Percentiles rank a stretch among this genome's conserved stretches.
Evolutionary conservation across 1,140 invertebrate species (phyloP).

Genomic region (Zaprionus africanus): DNA sequence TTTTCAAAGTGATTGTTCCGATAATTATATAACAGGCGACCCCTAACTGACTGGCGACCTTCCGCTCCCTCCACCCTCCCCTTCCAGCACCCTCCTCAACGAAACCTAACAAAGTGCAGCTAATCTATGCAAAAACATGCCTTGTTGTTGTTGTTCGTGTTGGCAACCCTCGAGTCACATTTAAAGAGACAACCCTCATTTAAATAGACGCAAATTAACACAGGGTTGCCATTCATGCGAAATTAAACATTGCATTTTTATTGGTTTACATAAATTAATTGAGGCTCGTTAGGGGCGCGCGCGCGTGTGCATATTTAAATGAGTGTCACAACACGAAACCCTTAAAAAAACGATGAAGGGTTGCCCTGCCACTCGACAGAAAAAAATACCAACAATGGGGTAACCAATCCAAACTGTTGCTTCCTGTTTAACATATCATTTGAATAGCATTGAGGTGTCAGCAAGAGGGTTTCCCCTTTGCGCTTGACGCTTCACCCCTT

Average conservation of each 20-base stretch:
- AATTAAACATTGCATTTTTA: constrained; percentile 79
- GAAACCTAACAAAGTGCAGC: constrained; percentile 65
- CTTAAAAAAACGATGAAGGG: constrained; percentile 53
- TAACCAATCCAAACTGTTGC: constrained; percentile 68
- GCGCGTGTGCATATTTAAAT: constrained; percentile 66
- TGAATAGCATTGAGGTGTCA: constrained; percentile 77
- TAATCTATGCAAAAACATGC: constrained; percentile 83
- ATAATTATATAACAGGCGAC: constrained; percentile 59
- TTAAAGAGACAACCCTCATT: constrained; percentile 48
- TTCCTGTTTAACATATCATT: constrained; percentile 78
- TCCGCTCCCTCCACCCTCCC: background rate
- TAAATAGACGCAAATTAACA: constrained; percentile 55
- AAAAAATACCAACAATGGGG: constrained; percentile 15
- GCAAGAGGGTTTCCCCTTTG: constrained; percentile 39
- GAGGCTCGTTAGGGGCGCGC: constrained; percentile 53
- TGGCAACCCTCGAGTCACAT: constrained; percentile 32
- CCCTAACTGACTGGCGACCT: constrained; percentile 32
- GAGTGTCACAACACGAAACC: constrained; percentile 63
- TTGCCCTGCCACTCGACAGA: constrained; percentile 47
- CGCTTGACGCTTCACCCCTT: constrained; percentile 9
- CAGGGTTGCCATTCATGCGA: constrained; percentile 46
- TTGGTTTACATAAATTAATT: constrained; percentile 78
- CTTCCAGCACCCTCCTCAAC: background rate
- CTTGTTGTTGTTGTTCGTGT: constrained; percentile 4
- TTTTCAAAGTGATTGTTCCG: constrained; percentile 63